Evolutionary conservation across 2,888 invertebrate species (phyloP), one percentile per base, ranked within the genome.

Genomic region (Empis stercorea): DNA sequence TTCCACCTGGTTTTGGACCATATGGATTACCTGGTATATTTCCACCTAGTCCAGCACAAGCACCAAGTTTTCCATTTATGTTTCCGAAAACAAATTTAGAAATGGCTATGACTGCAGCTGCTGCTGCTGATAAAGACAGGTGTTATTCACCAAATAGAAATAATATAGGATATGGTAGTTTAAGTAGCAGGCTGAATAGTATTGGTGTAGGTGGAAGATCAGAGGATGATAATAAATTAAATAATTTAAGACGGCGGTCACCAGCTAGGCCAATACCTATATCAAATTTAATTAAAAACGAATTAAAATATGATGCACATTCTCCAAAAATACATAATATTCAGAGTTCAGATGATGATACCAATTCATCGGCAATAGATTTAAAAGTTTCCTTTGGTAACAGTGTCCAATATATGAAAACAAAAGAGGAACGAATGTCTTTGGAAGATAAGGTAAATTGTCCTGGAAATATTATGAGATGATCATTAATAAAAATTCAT

Each of bases 1-100:
- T 81, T 57, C 78, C 79, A 14, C 76, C 79, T 1, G 71, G 74
- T 43, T 81, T 84, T 59, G 73, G 75, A 20, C 75, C 72, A 7
- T 76, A 79, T 11, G 74, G 74, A 16, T 65, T 79, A 23, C 74
- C 79, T 30, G 59, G 61, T n/a, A 62, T 70, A 51, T 76, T 76
- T 52, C 75, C 80, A 2, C 76, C 80, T 1, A 76, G 77, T 45
- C 59, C 66, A 3, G 56, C 61, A 10, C 59, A 59, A 32, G 57
- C 60, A 15, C 49, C 60, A 10, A 62, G 58, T 32, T 66, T 68
- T 47, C 80, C 34, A n/a, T n/a, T 64, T 83, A 65, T 82, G 10
- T 83, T 84, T 55, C 73, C 54, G 60, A 76, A 64, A 58, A 71
- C 49, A 32, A 73, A 73, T 54, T 70, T 74, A 50, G 77, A 74